Evolutionary conservation across 2,797 vertebrate species (phyloP).

Genomic region (Sarcophilus harrisii): DNA sequence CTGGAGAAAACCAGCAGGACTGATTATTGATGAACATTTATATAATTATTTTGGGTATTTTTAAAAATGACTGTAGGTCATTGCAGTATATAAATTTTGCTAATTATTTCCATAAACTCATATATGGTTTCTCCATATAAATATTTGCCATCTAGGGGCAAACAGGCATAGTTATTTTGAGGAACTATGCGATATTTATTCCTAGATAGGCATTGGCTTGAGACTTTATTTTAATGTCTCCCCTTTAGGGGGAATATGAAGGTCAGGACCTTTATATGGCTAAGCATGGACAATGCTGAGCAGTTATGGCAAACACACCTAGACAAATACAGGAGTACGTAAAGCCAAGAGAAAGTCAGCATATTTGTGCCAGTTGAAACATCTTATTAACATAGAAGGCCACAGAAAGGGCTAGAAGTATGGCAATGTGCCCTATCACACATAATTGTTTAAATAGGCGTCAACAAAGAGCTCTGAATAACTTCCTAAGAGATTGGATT

Average conservation of each 20-base stretch:
- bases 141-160: not conserved
- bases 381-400: not conserved
- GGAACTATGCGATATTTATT: not conserved
- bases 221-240: not conserved
- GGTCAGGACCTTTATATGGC: not conserved
- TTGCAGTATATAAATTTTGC: not conserved
- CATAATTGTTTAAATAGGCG: not conserved
- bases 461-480: not conserved
- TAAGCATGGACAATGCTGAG: not conserved
- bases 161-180: not conserved
- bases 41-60: not conserved
- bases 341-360: not conserved
- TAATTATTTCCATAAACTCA: not conserved
- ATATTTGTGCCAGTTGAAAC: not conserved
- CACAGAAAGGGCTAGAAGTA: not conserved
- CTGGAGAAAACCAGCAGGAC: not conserved
- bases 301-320: not conserved
- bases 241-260: not conserved
- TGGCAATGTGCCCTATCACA: not conserved
- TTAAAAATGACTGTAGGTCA: not conserved
- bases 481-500: not conserved
- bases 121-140: not conserved
- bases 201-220: not conserved
- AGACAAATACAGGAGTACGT: not conserved
- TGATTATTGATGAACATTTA: not conserved